These are phyloP conservation scores for Andrena hattorfiana DNA, from an alignment of 2,888 invertebrate genomes.

Conservation along the genomic window DNA sequence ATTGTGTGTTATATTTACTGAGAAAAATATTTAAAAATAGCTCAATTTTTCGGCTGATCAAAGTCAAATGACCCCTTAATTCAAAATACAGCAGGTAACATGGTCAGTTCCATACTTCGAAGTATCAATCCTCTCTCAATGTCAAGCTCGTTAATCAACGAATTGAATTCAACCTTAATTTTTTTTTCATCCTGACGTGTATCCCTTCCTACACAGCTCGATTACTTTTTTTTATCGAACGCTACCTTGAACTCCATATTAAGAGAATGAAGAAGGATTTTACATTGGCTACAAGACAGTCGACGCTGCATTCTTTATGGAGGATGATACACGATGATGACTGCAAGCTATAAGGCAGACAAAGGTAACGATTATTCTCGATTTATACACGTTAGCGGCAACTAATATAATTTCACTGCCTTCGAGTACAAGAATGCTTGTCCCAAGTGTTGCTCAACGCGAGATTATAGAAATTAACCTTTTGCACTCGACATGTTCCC, in stretches of 20 bases:
- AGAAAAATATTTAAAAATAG: too few relatives aligned
- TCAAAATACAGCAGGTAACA: neutral
- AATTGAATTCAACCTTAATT: conserved; percentile 2
- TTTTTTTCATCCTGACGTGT: neutral
- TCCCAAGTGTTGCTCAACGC: conserved; percentile 24
- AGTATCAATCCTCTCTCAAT: neutral
- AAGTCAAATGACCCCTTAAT: too few relatives aligned
- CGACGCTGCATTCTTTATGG: conserved; percentile 2
- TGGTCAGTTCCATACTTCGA: neutral
- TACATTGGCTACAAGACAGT: conserved; percentile 26
- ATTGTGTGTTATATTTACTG: too few relatives aligned
- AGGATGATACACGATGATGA: conserved; percentile 5
- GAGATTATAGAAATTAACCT: conserved; percentile 37
- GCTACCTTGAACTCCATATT: conserved; percentile 38
- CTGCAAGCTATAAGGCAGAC: neutral
- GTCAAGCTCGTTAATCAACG: neutral
- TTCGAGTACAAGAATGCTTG: conserved; percentile 12
- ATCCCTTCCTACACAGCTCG: conserved; percentile 12
- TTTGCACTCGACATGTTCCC: conserved; percentile 15
- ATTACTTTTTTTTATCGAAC: conserved; percentile 43
- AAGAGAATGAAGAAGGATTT: conserved; percentile 17
- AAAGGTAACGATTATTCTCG: conserved; percentile 20
- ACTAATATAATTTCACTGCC: conserved; percentile 20
- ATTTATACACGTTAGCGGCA: conserved; percentile 10
- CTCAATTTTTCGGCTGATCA: too few relatives aligned